These are phyloP conservation scores for Sipha maydis DNA, from an alignment of 2,888 invertebrate genomes.

Conservation along the genomic window DNA sequence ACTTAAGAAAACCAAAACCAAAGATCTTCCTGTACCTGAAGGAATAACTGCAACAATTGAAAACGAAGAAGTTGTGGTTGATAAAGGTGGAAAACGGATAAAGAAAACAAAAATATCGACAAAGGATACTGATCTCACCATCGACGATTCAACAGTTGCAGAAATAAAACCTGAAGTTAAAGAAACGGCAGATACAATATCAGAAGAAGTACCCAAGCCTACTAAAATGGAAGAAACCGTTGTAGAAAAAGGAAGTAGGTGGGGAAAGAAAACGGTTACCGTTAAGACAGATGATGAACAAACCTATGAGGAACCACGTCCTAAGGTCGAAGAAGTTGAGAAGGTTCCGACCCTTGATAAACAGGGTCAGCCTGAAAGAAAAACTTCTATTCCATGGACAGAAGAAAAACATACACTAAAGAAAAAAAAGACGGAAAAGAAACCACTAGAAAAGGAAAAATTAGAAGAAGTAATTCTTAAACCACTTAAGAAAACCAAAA, in stretches of 20 bases:
- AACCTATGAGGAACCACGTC: too few species aligned
- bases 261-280: too few species aligned
- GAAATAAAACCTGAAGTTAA: too few species aligned
- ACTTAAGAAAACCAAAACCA: background rate
- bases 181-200: too few species aligned
- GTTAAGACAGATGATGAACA: too few species aligned
- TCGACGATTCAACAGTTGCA: too few species aligned
- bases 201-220: background rate
- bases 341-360: background rate
- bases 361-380: background rate
- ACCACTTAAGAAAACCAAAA: background rate
- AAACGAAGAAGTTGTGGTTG: too few species aligned
- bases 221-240: background rate
- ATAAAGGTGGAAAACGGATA: too few species aligned
- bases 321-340: constrained; percentile 19
- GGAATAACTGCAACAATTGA: background rate
- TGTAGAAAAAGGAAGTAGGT: background rate
- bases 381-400: constrained; percentile 67
- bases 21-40: constrained; percentile 63
- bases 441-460: constrained; percentile 68
- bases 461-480: constrained; percentile 61
- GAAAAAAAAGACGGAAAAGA: constrained; percentile 62
- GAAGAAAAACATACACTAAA: constrained; percentile 63
- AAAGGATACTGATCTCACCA: too few species aligned
- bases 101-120: too few species aligned